phyloP scores from a whole-genome alignment of 2,888 invertebrate species.

The Anoplius nigerrimus region DNA sequence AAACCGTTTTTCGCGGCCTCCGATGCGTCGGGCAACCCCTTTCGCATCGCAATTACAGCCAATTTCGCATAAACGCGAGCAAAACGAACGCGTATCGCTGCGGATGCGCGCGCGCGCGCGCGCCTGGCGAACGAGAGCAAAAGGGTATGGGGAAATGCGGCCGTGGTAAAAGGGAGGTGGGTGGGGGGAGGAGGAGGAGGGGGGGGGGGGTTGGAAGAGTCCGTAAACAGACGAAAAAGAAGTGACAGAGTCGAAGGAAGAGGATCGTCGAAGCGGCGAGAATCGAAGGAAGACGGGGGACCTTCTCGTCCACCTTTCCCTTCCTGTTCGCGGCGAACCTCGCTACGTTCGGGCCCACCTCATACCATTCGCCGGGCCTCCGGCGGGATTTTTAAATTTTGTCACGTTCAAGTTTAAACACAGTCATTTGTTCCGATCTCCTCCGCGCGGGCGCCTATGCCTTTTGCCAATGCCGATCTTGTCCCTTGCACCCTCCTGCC shows the following conservation, averaged over 20 bases:
- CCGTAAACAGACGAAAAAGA: conserved; percentile 24
- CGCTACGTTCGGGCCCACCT: conserved; percentile 25
- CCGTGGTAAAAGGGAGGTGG: conserved; percentile 29
- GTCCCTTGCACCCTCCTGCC: conserved; percentile 32
- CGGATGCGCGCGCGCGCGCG: conserved; percentile 36
- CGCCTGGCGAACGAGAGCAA: conserved; percentile 19
- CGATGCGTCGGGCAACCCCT: conserved; percentile 29
- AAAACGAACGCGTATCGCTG: conserved; percentile 53
- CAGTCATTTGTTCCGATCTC: conserved; percentile 71
- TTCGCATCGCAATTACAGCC: conserved; percentile 56
- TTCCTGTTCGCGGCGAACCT: conserved; percentile 20
- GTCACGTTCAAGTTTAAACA: conserved; percentile 75
- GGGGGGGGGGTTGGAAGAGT: conserved; percentile 12
- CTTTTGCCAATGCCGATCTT: conserved; percentile 63
- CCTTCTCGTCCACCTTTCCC: conserved; percentile 26
- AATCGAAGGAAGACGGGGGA: conserved; percentile 22
- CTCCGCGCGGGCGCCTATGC: conserved; percentile 48
- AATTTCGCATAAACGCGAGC: conserved; percentile 61
- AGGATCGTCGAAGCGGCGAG: conserved; percentile 14
- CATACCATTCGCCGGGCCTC: conserved; percentile 33
- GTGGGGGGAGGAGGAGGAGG: conserved; percentile 22
- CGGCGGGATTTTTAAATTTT: conserved; percentile 72
- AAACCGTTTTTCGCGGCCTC: conserved; percentile 13
- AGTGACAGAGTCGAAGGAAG: conserved; percentile 1
- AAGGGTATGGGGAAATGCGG: conserved; percentile 7